Evolutionary conservation across 1,140 invertebrate species (phyloP), one percentile per base, ranked within the genome.

Genomic region (Pemphigus obesinymphae): DNA sequence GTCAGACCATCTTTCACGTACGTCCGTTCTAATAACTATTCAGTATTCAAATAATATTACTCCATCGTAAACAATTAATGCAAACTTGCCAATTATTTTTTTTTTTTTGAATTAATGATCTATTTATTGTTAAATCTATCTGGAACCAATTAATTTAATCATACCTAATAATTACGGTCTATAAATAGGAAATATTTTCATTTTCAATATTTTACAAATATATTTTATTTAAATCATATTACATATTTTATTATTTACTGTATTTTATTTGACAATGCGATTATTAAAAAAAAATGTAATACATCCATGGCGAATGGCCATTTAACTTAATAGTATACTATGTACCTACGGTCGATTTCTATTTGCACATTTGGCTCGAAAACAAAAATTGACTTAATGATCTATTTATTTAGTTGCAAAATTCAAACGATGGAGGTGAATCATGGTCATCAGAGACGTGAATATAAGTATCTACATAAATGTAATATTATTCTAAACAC

Each of bases 401-500:
- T 80, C 76, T n/a, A n/a, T n/a, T n/a, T 40, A 29, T 80, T 43
- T 63, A 37, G 17, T 80, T 80, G 53, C 76, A 80, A 80, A 80
- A 80, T 80, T 13, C 76, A 48, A 61, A 61, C 55, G 37, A 40
- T 31, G 55, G 63, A 43, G 76, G 63, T 80, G 23, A 23, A 80
- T 45, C 76, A 80, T 43, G 76, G 76, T 61, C 76, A 29, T 80
- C 43, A 43, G 34, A 78, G 53, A 61, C 75, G 58, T 61, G 55
- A 61, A n/a, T n/a, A n/a, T n/a, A n/a, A n/a, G n/a, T n/a, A n/a
- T n/a, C n/a, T n/a, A n/a, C n/a, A n/a, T n/a, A n/a, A n/a, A n/a
- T 7, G 10, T 80, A 61, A 40, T 61, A 37, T 40, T 29, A 80
- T 80, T 80, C 76, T 43, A 61, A 58, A 17, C 76, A 80, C n/a